Evolutionary conservation across 2,888 invertebrate genomes (phyloP).

Genomic region (Leptarthrus brevirostris): DNA sequence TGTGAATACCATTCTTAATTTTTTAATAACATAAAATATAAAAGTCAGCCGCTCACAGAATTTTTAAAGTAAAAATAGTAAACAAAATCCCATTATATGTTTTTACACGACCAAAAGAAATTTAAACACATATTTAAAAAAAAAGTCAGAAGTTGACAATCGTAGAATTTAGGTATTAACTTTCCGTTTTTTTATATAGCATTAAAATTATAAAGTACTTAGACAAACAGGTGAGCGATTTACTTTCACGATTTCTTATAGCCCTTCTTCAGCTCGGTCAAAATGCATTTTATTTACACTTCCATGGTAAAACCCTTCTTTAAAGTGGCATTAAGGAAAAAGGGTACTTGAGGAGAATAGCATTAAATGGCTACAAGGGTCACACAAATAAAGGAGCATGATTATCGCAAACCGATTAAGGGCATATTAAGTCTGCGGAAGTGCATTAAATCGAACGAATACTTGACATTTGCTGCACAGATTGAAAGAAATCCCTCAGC

Average conservation of each 20-base stretch:
- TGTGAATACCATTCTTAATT: too few species aligned
- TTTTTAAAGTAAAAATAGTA: too few species aligned
- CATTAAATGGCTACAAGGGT: slow-evolving; percentile 46
- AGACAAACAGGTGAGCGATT: neutral
- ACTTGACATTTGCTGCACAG: slow-evolving; percentile 57
- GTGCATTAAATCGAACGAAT: slow-evolving; percentile 58
- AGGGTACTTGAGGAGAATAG: slow-evolving; percentile 33
- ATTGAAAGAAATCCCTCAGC: slow-evolving; percentile 46
- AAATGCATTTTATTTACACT: slow-evolving; percentile 45
- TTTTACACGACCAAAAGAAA: too few species aligned
- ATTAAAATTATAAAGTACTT: too few species aligned
- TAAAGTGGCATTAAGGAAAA: slow-evolving; percentile 44
- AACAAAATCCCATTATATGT: too few species aligned
- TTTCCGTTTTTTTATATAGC: too few species aligned
- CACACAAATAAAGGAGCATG: slow-evolving; percentile 37
- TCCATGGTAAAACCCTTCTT: slow-evolving; percentile 10
- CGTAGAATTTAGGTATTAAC: too few species aligned
- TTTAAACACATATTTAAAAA: too few species aligned
- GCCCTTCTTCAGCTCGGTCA: neutral
- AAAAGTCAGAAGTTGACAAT: too few species aligned
- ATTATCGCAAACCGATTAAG: slow-evolving; percentile 47
- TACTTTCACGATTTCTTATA: neutral
- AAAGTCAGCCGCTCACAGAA: too few species aligned
- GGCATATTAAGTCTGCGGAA: slow-evolving; percentile 56
- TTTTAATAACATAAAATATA: too few species aligned